Evolutionary conservation across 1,140 invertebrate species (phyloP).

Genomic region (Phortica variegata): DNA sequence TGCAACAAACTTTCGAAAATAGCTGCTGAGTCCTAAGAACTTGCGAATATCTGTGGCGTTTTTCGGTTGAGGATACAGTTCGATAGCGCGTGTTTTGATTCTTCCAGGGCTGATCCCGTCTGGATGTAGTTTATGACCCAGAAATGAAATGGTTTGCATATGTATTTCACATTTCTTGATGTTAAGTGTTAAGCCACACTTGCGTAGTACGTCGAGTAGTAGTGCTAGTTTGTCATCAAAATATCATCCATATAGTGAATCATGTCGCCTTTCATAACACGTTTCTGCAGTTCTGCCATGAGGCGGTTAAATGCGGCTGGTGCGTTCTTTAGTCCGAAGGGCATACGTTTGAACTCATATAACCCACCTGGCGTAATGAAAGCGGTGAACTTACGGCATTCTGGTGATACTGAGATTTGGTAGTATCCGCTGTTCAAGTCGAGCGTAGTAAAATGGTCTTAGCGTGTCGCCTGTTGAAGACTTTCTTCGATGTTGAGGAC

Average conservation of each 20-base stretch:
- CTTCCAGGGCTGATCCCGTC: neutral
- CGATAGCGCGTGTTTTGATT: no score
- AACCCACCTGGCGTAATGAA: slow-evolving; percentile 3
- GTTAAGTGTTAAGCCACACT: neutral
- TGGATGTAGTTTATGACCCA: neutral
- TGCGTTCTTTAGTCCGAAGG: neutral
- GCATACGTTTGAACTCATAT: slow-evolving; percentile 4
- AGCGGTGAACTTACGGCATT: neutral
- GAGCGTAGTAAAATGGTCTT: slow-evolving; percentile 5
- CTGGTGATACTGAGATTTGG: slow-evolving; percentile 5
- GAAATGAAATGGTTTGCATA: neutral
- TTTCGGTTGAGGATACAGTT: slow-evolving; percentile 8
- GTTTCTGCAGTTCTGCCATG: neutral
- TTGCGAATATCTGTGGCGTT: slow-evolving; percentile 6
- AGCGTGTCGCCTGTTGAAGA: slow-evolving; percentile 1
- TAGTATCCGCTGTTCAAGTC: slow-evolving; percentile 9
- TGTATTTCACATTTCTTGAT: neutral
- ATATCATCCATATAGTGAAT: neutral
- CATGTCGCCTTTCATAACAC: neutral
- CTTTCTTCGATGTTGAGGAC: slow-evolving; percentile 58
- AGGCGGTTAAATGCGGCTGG: neutral
- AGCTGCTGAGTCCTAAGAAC: slow-evolving; percentile 28
- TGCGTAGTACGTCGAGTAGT: neutral
- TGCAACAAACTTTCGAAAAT: slow-evolving; percentile 31
- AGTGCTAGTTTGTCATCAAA: neutral